phyloP scores from a whole-genome alignment of 2,797 vertebrate genomes.

The Pangasius macronema region DNA sequence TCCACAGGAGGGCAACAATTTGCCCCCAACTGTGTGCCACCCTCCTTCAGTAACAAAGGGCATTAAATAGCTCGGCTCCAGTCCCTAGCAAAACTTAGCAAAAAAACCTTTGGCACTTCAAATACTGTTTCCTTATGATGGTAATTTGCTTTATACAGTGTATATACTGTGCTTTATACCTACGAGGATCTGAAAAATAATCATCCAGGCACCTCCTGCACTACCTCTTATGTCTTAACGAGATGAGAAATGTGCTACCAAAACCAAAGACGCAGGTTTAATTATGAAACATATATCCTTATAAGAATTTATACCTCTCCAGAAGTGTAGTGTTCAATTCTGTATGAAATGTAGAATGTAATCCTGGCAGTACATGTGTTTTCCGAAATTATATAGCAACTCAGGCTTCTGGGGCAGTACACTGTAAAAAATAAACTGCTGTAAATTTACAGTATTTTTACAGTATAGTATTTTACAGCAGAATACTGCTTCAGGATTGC shows the following conservation, averaged over 20 bases:
- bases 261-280: not conserved
- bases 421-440: not conserved
- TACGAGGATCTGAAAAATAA: not conserved
- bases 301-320: not conserved
- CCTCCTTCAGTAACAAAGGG: conserved; percentile 18
- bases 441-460: not conserved
- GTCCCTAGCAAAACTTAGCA: not conserved
- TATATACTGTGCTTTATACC: no score
- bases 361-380: not conserved
- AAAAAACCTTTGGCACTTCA: conserved; percentile 13
- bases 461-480: not conserved
- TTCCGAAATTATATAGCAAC: not conserved
- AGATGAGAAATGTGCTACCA: not conserved
- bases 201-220: not conserved
- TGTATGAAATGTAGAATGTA: not conserved
- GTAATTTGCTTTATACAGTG: not conserved
- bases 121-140: not conserved
- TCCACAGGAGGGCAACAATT: conserved; percentile 42
- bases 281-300: not conserved
- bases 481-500: not conserved
- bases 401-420: not conserved
- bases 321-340: not conserved
- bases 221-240: not conserved
- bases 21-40: conserved; percentile 1
- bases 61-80: conserved; percentile 1